These are phyloP conservation scores for Henricia sp. DNA, from an alignment of 53 echinoderm and acorn worm genomes.

Conservation along the genomic window DNA sequence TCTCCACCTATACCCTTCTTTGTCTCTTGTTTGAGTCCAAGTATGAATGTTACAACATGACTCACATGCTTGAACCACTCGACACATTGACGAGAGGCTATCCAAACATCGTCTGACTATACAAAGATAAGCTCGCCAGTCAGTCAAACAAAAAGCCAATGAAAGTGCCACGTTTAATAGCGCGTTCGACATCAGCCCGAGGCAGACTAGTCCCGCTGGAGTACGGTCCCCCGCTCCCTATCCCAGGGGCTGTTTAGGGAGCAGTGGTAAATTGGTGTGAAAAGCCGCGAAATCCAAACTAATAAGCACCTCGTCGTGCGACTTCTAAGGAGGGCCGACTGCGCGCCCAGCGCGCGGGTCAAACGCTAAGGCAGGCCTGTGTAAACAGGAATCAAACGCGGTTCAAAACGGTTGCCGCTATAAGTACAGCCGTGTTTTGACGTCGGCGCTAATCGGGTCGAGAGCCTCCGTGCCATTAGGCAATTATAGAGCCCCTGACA, in stretches of 20 bases:
- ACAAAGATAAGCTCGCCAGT: slow-evolving; percentile 6
- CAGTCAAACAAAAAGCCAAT: slow-evolving; percentile 52
- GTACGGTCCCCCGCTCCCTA: slow-evolving; percentile 30
- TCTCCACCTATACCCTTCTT: no score
- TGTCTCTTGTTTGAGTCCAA: no score
- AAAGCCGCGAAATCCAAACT: slow-evolving; percentile 68
- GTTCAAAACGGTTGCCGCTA: not conserved
- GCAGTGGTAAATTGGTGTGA: slow-evolving; percentile 57
- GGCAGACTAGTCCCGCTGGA: slow-evolving; percentile 14
- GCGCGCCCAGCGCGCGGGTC: slow-evolving; percentile 21
- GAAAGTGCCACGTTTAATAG: slow-evolving; percentile 65
- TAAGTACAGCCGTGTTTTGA: slow-evolving; percentile 54
- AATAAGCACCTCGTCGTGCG: slow-evolving; percentile 30
- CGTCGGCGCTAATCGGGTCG: slow-evolving; percentile 46
- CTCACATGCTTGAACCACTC: no score
- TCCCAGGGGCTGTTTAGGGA: slow-evolving; percentile 44
- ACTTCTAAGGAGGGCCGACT: slow-evolving; percentile 45
- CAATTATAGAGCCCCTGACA: slow-evolving; percentile 48
- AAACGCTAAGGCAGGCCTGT: slow-evolving; percentile 53
- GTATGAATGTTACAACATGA: no score
- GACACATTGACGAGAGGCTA: slow-evolving; percentile 13
- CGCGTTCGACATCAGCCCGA: slow-evolving; percentile 47
- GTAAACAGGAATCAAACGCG: slow-evolving; percentile 54
- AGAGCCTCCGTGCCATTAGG: slow-evolving; percentile 36
- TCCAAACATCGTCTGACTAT: slow-evolving; percentile 2